phyloP scores from a whole-genome alignment of 2,113 vertebrate species.

The Centropus bengalensis region DNA sequence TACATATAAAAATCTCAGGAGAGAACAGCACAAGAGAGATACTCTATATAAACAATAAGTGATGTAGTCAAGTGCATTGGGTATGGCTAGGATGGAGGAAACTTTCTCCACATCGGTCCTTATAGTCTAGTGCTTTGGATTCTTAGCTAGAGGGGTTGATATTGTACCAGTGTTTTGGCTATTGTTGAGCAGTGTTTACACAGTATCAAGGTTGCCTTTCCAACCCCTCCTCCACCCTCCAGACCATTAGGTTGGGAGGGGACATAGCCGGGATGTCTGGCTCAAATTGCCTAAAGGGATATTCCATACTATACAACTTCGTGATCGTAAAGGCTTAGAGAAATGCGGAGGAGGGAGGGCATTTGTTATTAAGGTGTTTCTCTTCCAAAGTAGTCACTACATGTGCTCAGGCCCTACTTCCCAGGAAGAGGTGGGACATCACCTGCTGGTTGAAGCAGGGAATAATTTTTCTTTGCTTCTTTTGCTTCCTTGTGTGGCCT shows the following conservation, averaged over 20 bases:
- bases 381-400: not conserved
- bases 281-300: not conserved
- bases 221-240: not conserved
- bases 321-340: not conserved
- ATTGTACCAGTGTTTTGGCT: not conserved
- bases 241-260: not conserved
- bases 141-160: accelerated
- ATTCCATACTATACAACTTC: not conserved
- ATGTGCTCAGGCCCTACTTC: not conserved
- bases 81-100: not conserved
- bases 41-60: not conserved
- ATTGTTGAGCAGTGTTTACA: not conserved
- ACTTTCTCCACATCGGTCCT: not conserved
- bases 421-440: not conserved
- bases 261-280: not conserved
- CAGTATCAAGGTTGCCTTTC: not conserved
- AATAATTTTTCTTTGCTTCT: not conserved
- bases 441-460: not conserved
- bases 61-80: not conserved
- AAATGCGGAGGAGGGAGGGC: not conserved
- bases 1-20: not conserved
- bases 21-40: not conserved
- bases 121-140: not conserved
- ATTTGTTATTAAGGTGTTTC: not conserved
- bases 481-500: not conserved